phyloP scores from a whole-genome alignment of 2,888 invertebrate genomes.

The Brassicogethes aeneus region DNA sequence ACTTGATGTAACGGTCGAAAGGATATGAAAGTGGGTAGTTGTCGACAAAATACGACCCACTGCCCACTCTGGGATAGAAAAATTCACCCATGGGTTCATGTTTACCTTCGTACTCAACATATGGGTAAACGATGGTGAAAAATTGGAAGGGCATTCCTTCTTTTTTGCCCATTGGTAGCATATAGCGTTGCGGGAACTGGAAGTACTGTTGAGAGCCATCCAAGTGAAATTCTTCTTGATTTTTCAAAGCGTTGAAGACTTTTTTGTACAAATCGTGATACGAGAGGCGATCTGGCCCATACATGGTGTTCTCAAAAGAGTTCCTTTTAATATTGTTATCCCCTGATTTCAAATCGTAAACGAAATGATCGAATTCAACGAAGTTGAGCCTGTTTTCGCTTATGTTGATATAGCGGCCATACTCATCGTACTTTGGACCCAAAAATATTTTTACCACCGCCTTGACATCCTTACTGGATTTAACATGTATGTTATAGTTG shows the following conservation, averaged over 20 bases:
- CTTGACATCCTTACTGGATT: slow-evolving; percentile 48
- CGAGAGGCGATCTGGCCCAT: slow-evolving; percentile 53
- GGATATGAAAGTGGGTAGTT: slow-evolving; percentile 63
- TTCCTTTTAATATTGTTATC: slow-evolving; percentile 58
- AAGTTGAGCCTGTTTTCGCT: slow-evolving; percentile 52
- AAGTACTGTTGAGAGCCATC: slow-evolving; percentile 50
- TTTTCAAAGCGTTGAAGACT: slow-evolving; percentile 44
- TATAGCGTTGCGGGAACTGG: slow-evolving; percentile 58
- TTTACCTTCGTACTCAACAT: slow-evolving; percentile 31
- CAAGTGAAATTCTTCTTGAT: slow-evolving; percentile 43
- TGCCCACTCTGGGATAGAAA: slow-evolving; percentile 22
- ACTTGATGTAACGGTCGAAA: slow-evolving; percentile 56
- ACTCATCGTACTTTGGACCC: slow-evolving; percentile 59
- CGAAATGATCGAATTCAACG: slow-evolving; percentile 51
- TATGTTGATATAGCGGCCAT: slow-evolving; percentile 44
- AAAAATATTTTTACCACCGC: slow-evolving; percentile 57
- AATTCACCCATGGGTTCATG: slow-evolving; percentile 12
- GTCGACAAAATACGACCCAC: slow-evolving; percentile 40
- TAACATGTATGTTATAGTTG: slow-evolving; percentile 49
- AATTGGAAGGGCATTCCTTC: slow-evolving; percentile 53
- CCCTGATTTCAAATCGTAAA: slow-evolving; percentile 52
- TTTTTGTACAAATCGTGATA: slow-evolving; percentile 55
- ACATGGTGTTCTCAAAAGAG: slow-evolving; percentile 57
- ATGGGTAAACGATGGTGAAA: slow-evolving; percentile 42
- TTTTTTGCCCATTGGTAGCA: slow-evolving; percentile 59